These are phyloP conservation scores for Pelecanus crispus DNA, from an alignment of 2,113 vertebrate genomes.

Conservation along the genomic window DNA sequence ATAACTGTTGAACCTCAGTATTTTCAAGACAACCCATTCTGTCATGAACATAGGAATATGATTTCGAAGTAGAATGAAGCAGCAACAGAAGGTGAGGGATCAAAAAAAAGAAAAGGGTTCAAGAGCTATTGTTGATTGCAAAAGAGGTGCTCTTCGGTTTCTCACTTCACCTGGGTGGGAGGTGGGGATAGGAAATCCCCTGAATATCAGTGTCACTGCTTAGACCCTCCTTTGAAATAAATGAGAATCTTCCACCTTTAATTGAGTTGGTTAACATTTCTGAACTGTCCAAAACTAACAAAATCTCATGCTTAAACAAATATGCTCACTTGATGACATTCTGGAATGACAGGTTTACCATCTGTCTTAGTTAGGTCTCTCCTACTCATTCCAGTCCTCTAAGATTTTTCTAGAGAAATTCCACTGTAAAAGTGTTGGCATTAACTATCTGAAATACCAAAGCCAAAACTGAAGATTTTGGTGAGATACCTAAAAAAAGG, in stretches of 20 bases:
- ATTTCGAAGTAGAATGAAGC: neutral
- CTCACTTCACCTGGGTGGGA: neutral
- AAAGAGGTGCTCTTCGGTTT: neutral
- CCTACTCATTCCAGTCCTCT: neutral
- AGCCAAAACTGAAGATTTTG: neutral
- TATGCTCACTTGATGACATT: neutral
- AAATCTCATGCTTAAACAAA: neutral
- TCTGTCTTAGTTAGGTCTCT: neutral
- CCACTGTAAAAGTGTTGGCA: neutral
- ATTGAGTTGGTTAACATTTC: neutral
- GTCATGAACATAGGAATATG: neutral
- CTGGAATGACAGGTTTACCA: neutral
- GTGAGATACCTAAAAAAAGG: neutral
- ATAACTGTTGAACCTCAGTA: neutral
- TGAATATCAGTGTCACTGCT: fast-evolving
- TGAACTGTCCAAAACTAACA: neutral
- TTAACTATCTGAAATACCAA: neutral
- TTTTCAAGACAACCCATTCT: neutral
- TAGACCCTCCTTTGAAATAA: neutral
- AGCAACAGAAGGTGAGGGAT: neutral
- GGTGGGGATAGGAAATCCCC: neutral
- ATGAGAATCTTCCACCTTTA: neutral
- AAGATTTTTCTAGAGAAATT: neutral
- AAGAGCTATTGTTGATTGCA: neutral
- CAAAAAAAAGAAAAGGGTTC: neutral